Base-by-base conservation (phyloP, 2,888 invertebrate genomes). In the Argynnis bischoffii region DNA sequence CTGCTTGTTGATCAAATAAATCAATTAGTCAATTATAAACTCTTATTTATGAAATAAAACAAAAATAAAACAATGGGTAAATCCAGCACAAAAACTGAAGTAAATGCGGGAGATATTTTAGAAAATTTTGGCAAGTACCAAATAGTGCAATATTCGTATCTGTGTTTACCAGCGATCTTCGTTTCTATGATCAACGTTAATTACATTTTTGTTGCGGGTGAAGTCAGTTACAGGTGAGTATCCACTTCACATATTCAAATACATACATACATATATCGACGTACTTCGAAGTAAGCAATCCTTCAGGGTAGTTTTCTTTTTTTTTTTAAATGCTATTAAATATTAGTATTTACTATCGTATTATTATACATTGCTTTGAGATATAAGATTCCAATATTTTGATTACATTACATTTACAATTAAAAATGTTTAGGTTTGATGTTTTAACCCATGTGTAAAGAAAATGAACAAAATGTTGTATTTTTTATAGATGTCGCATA, bases 81-180 rank as follows among this genome's bases (percentile, higher is more conserved):
- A 35, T 18, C 46, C 0, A 67, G 70, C 64, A 48, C 56, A 5
- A 61, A 53, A 51, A 18, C 61, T 4, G 41, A 61, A 41, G 63
- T 69, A 6, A 63, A 53, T 14, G 69, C 74, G 26, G 61, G 69
- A 18, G 66, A 73, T 53, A 71, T 73, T 41, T 69, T 86, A 66
- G 89, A 90, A 64, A 81, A 78, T 50, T 93, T 92, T 71, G 93
- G 93, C 1, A 85, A 76, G 72, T 93, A 87, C 71, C 93, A 94
- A 71, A 76, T 79, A 18, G 51, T 83, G 50, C 89, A 90, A 63
- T 90, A 84, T 53, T 65, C 77, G 0, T 74, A 81, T 31, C 77
- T 84, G 15, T 87, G 87, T 69, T 31, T 89, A 0, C 84, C 88
- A 0, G 79, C 83, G 0, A n/a, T 90, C 3, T 83, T 87, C 35